A percentile compares a stretch with the other conserved stretches of the same genome.
phyloP scores from a whole-genome alignment of 2,888 invertebrate species.

The Polyommatus icarus region DNA sequence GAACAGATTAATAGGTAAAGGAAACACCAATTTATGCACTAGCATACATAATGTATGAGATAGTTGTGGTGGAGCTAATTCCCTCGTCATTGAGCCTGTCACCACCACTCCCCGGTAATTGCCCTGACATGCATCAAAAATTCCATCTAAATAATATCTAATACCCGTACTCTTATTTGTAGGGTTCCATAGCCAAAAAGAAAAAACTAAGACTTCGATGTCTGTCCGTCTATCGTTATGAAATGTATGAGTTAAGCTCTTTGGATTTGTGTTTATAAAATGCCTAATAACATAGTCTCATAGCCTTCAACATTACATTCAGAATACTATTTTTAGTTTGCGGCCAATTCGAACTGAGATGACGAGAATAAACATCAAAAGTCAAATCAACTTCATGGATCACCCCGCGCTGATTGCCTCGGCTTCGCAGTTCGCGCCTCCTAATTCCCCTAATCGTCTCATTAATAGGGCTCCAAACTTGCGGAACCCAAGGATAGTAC shows the following conservation, averaged over 20 bases:
- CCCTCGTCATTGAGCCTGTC: neutral
- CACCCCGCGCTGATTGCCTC: neutral
- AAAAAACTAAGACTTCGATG: no score
- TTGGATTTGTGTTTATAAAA: no score
- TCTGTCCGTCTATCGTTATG: no score
- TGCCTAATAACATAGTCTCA: no score
- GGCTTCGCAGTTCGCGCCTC: conserved; percentile 61
- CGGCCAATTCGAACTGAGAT: neutral
- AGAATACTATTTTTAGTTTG: neutral
- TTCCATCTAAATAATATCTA: neutral
- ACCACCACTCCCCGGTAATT: neutral
- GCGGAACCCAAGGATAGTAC: conserved; percentile 58
- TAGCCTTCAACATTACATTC: no score
- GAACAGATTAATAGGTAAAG: neutral
- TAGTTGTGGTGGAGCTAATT: neutral
- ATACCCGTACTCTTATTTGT: neutral
- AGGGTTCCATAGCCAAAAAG: no score
- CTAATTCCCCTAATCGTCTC: conserved; percentile 72
- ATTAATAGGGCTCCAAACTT: conserved; percentile 73
- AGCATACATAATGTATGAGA: neutral
- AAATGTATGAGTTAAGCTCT: no score
- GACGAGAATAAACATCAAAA: neutral
- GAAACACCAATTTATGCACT: neutral
- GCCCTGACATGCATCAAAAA: neutral
- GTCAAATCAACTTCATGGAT: neutral